Evolutionary conservation across 1,140 invertebrate species (phyloP), one percentile per base, ranked within the genome.

Genomic region (Tetragonula clypearis): DNA sequence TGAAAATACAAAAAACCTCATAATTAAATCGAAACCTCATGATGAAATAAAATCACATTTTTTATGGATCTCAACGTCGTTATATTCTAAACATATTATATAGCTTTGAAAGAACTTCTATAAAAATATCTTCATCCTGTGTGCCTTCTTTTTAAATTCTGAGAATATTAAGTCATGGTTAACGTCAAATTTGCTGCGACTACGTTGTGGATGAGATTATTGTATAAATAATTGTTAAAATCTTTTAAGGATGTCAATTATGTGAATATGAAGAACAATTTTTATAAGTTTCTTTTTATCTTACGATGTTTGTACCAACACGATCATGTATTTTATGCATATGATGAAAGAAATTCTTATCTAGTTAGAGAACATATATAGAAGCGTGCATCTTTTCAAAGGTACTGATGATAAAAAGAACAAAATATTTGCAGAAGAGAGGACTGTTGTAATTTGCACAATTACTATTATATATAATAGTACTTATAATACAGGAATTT

Each of bases 401-500:
- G 15, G n/a, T 79, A 79, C 2, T 58, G 14, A 56, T 62, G n/a
- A 84, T 72, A 77, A n/a, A 58, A 58, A 1, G 21, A 9, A 53
- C 3, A 19, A 58, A 60, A 15, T 58, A 83, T 53, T 60, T 66
- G 11, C 23, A 19, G 19, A 66, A 53, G 53, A 65, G 17, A n/a
- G 6, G 19, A 30, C 14, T 26, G 1, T 77, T 23, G 8, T 68
- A 35, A 62, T 15, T 77, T 69, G n/a, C 26, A 30, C 41, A 69
- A 87, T 81, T 55, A 58, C 11, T 53, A 55, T 88, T 88, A 88
- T 26, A 88, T 26, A 79, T 86, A 87, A 87, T 84, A 62, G 62
- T 75, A 58, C 23, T 35, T 11, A 55, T 19, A 55, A 65, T 2
- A 26, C 11, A 41, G 62, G 6, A 74, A 77, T 62, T 26, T 68